Base-by-base conservation (phyloP, 2,888 invertebrate species). In the Acleris literana region DNA sequence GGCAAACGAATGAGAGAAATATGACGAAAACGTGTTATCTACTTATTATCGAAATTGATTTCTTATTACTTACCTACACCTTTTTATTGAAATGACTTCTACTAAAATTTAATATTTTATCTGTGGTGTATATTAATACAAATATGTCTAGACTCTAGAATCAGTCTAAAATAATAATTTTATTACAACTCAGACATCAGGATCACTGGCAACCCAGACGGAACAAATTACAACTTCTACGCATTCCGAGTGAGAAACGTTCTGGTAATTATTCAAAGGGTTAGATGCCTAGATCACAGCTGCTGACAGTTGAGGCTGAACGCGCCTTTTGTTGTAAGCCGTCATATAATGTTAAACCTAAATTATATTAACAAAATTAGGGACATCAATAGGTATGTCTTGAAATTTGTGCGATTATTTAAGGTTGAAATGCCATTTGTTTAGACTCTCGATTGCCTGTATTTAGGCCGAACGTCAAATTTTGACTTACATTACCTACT, bases 161-260 rank as follows among this genome's bases (percentile, higher is more conserved):
- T 13, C 13, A 39, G 13, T 9, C 68, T 68, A 57, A 49, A 60
- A 58, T 58, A 52, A 44, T 51, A 57, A 49, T 58, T 18, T 7
- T n/a, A 43, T 33, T 18, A 49, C 46, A 53, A 64, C 53, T 57
- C 49, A 53, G 43, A 57, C 63, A 71, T 65, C 58, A 74, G 76
- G 73, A 69, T 56, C 65, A 68, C 71, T 74, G 75, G 75, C 72
- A 74, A 72, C 76, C 77, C 77, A 74, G 74, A 74, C 71, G 64
- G 72, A 77, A 79, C 76, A 75, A 79, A 80, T 83, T 81, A 79
- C 78, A 77, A 78, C 73, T 73, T 76, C 71, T 73, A 71, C 74
- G 70, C 81, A 82, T 83, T 79, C 81, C 77, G 73, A 72, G 71
- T 73, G 75, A 78, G 78, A 72, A 77, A 78, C 75, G 75, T 72